phyloP scores from a whole-genome alignment of 1,140 invertebrate genomes.

The Archegozetes longisetosus region DNA sequence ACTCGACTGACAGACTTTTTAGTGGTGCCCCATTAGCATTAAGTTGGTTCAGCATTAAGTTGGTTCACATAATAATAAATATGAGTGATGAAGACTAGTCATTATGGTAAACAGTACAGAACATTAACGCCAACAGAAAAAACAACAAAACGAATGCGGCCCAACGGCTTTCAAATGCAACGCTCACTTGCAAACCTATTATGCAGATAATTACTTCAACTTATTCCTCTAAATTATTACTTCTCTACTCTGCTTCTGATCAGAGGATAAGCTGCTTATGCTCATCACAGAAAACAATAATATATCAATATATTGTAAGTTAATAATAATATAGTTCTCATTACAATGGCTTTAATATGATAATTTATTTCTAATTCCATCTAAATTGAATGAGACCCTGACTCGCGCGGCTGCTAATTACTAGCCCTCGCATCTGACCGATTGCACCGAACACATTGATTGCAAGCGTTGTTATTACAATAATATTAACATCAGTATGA shows the following conservation, averaged over 20 bases:
- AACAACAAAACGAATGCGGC: not conserved
- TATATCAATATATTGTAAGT: too few relatives aligned
- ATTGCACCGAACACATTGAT: not conserved
- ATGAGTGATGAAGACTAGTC: not conserved
- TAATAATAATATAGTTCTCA: not conserved
- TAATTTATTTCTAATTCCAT: not conserved
- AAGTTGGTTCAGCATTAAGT: too few relatives aligned
- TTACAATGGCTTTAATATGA: not conserved
- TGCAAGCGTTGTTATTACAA: not conserved
- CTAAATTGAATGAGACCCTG: not conserved
- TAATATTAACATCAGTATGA: not conserved
- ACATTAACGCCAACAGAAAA: not conserved
- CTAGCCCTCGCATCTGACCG: not conserved
- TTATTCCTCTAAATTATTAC: too few relatives aligned
- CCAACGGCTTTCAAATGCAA: not conserved
- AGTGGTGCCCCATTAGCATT: not conserved
- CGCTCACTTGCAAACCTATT: not conserved
- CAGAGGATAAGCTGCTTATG: too few relatives aligned
- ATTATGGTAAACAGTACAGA: not conserved
- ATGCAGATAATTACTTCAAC: too few relatives aligned
- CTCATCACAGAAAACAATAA: too few relatives aligned
- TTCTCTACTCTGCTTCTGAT: too few relatives aligned
- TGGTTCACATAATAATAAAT: not conserved
- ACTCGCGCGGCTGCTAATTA: not conserved
- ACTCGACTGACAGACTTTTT: not conserved